phyloP scores from a whole-genome alignment of 2,888 invertebrate genomes.

The Acronicta leporina region DNA sequence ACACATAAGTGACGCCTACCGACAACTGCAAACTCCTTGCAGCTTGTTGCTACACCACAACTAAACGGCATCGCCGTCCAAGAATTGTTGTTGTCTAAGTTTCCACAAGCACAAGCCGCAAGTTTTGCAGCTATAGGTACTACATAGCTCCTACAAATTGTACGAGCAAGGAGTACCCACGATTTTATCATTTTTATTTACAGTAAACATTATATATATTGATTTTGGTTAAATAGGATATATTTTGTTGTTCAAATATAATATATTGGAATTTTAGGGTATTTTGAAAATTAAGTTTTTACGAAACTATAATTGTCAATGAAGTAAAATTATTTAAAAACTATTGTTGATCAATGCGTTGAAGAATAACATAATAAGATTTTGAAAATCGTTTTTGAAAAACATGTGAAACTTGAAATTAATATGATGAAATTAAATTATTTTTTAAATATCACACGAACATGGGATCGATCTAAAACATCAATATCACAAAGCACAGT shows the following conservation, averaged over 20 bases:
- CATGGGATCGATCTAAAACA: slow-evolving; percentile 67
- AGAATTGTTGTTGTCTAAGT: slow-evolving; percentile 26
- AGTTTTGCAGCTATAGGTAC: slow-evolving; percentile 36
- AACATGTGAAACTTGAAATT: neutral
- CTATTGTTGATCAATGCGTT: neutral
- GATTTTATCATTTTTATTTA: slow-evolving; percentile 22
- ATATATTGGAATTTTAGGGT: slow-evolving; percentile 15
- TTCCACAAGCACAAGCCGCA: slow-evolving; percentile 33
- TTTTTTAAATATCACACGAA: slow-evolving; percentile 75
- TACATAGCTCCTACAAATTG: slow-evolving; percentile 32
- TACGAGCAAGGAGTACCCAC: slow-evolving; percentile 28
- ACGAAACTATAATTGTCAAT: neutral
- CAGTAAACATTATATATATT: slow-evolving; percentile 26
- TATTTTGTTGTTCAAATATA: slow-evolving; percentile 1
- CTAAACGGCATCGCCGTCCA: slow-evolving; percentile 24
- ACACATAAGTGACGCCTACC: slow-evolving; percentile 39
- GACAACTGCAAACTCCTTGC: slow-evolving; percentile 32
- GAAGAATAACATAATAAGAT: slow-evolving; percentile 1
- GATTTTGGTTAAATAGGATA: too few relatives aligned
- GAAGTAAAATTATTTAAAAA: slow-evolving; percentile 11
- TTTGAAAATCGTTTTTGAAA: slow-evolving; percentile 10
- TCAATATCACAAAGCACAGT: slow-evolving; percentile 72
- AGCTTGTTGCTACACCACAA: slow-evolving; percentile 40
- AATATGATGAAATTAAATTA: too few relatives aligned
- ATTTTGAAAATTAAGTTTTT: slow-evolving; percentile 38